Evolutionary conservation across 37 sponge, comb jelly and placozoan genomes (phyloP), one percentile per base, ranked within the genome.

Genomic region (Chondrilla cf. caribensis): DNA sequence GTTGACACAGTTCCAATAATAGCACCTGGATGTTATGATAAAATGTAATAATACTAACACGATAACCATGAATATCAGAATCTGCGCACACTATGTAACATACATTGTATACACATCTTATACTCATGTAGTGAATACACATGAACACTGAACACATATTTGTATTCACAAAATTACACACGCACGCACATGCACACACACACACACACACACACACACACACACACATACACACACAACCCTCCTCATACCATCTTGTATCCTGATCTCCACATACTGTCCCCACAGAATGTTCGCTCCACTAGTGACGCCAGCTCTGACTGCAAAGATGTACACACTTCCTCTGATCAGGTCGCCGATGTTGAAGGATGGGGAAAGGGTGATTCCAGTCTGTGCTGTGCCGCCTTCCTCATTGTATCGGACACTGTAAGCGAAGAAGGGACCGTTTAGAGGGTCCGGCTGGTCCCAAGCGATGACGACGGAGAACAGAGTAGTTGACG

Each of bases 391-490:
- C 9, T 24, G 66, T 17, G 28, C 38, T 2, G 41, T 58, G 14
- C 41, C 33, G n/a, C 25, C 38, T 21, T 86, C 87, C 15, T 38
- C 47, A 32, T 38, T 60, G 54, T 78, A 84, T 25, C 58, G 72
- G 17, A 91, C 58, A 38, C 75, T 25, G 54, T 91, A 91, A 15
- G 71, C 65, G 0, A 77, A 84, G 0, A 90, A 54, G 24, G 21
- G 38, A 22, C 92, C 92, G 38, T 91, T 91, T 14, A 85, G 78
- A 0, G 88, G 85, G 22, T 77, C 40, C 0, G 92, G 92, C 0
- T 31, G 28, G 64, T 62, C 76, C 92, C 92, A 91, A 6, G 76
- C 26, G 38, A 91, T 14, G 31, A 83, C 54, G 79, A 85, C 6
- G 60, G 86, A 80, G 54, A 85, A 72, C 33, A 79, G 36, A 36